Evolutionary conservation across 2,797 vertebrate species (phyloP).

Genomic region (Leptoclinus maculatus): DNA sequence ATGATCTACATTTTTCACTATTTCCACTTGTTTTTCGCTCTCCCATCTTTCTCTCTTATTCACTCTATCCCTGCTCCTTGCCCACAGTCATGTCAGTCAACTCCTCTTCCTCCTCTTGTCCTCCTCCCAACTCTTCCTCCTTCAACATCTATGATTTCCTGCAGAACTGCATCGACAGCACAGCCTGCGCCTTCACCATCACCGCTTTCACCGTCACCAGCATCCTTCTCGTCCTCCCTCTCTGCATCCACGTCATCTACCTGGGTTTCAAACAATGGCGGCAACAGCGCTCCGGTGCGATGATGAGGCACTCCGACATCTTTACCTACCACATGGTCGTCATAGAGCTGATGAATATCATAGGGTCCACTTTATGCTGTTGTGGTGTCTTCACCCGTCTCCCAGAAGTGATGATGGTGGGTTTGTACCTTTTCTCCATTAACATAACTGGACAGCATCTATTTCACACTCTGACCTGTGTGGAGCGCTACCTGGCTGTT

Average conservation of each 20-base stretch:
- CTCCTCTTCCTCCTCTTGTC: not conserved
- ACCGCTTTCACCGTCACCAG: not conserved
- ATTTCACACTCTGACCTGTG: not conserved
- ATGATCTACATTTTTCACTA: not conserved
- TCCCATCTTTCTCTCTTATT: not conserved
- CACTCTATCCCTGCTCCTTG: not conserved
- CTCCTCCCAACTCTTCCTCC: not conserved
- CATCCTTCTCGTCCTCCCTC: conserved; percentile 2
- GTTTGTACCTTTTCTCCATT: rapidly evolving
- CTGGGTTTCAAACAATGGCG: not conserved
- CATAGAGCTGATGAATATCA: conserved; percentile 6
- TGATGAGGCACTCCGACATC: conserved; percentile 11
- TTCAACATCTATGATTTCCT: rapidly evolving
- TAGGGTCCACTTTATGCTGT: not conserved
- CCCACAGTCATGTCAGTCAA: conserved; percentile 13
- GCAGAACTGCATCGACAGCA: not conserved
- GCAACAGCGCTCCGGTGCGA: not conserved
- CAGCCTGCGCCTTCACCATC: not conserved
- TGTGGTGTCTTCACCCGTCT: not conserved
- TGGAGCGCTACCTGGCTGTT: conserved; percentile 10
- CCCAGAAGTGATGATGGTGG: not conserved
- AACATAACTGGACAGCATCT: not conserved
- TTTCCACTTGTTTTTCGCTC: not conserved
- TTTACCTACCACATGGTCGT: conserved; percentile 34
- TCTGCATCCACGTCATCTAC: conserved; percentile 6